Percentiles rank a stretch among this genome's conserved stretches.
phyloP scores from a whole-genome alignment of 2,113 vertebrate genomes.

The Grantiella picta region DNA sequence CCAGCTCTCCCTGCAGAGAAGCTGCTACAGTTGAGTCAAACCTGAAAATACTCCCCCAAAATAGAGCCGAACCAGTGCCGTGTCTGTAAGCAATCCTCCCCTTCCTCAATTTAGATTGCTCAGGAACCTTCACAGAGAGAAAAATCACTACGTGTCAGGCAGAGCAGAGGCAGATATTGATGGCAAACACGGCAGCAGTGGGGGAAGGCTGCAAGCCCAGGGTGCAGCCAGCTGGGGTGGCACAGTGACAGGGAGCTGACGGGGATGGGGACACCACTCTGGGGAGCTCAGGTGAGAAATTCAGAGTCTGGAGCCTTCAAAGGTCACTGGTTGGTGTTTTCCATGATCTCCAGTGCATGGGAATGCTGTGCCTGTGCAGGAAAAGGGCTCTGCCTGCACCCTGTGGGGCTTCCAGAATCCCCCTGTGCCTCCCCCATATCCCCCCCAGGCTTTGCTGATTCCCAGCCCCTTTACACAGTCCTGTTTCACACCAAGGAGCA shows the following conservation, averaged over 20 bases:
- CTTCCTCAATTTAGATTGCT: constrained; percentile 29
- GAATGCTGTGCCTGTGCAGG: fast-evolving
- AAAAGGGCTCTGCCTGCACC: background rate
- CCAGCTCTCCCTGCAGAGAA: constrained; percentile 2
- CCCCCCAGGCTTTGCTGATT: background rate
- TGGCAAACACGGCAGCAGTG: background rate
- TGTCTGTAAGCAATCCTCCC: constrained; percentile 3
- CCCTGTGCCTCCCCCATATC: background rate
- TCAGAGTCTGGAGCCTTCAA: background rate
- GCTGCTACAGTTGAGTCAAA: constrained; percentile 35
- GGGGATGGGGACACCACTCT: background rate
- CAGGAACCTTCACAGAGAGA: background rate
- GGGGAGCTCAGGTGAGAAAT: background rate
- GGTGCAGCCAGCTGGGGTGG: background rate
- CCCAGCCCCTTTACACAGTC: fast-evolving
- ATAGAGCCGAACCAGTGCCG: background rate
- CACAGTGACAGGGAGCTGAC: background rate
- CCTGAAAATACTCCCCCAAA: constrained; percentile 26
- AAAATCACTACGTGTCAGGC: constrained; percentile 12
- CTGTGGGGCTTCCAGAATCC: fast-evolving
- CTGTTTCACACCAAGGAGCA: fast-evolving
- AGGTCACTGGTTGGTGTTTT: background rate
- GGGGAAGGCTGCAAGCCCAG: background rate
- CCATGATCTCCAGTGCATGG: fast-evolving
- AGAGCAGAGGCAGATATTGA: background rate